These are phyloP conservation scores for Epirrhoe tristata DNA, from an alignment of 2,888 invertebrate genomes.

Conservation along the genomic window DNA sequence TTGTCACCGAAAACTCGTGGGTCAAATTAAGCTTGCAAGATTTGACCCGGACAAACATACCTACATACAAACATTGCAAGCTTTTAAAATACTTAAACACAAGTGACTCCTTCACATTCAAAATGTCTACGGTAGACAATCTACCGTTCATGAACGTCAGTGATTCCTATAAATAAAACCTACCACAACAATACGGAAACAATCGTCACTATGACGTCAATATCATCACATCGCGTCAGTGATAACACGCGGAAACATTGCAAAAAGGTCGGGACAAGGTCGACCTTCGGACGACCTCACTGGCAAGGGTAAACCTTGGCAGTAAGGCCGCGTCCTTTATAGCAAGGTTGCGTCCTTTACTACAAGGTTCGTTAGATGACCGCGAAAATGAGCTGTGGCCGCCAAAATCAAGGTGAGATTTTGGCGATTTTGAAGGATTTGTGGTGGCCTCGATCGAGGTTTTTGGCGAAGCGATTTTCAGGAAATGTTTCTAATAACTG, in stretches of 20 bases:
- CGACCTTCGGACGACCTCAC: slow-evolving; percentile 55
- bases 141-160: no score
- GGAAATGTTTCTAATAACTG: background rate
- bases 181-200: background rate
- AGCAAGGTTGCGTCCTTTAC: slow-evolving; percentile 33
- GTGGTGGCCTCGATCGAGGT: background rate
- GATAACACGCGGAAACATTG: slow-evolving; percentile 35
- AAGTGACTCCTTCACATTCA: no score
- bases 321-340: slow-evolving; percentile 43
- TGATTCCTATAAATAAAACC: background rate
- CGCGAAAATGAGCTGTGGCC: slow-evolving; percentile 6
- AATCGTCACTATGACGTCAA: slow-evolving; percentile 22
- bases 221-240: slow-evolving; percentile 18
- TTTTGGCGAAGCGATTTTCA: background rate
- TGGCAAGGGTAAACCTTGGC: slow-evolving; percentile 53
- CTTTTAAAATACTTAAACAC: no score
- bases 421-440: slow-evolving; percentile 25
- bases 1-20: no score
- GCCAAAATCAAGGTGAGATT: slow-evolving; percentile 10
- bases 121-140: no score
- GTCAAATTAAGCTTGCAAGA: no score
- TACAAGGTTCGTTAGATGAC: slow-evolving; percentile 18
- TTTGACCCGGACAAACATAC: no score
- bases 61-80: no score
- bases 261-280: slow-evolving; percentile 52